Conservation (phyloP, 2,113 vertebrate species). For the Artemisiospiza belli region DNA sequence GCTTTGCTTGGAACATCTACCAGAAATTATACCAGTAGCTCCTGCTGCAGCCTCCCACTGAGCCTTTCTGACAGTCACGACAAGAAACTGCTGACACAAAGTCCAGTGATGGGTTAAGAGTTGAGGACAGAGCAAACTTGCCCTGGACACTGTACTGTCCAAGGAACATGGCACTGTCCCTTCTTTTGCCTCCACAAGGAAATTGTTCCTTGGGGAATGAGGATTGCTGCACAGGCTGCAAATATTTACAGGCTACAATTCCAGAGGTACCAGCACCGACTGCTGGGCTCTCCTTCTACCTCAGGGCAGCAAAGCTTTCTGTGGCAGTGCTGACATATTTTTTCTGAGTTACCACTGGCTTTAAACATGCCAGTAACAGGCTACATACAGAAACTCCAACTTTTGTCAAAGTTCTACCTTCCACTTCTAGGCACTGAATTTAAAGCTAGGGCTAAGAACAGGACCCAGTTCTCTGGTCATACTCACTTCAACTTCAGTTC, state of each 20-base stretch:
- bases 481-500: slow-evolving; percentile 95
- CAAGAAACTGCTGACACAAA: neutral
- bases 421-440: neutral
- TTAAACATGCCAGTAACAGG: neutral
- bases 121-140: neutral
- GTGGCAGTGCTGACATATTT: neutral
- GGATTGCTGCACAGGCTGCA: accelerated
- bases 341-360: neutral
- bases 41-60: slow-evolving; percentile 8
- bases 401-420: neutral
- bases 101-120: neutral
- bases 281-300: neutral
- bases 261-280: neutral
- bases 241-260: neutral
- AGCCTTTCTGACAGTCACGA: neutral
- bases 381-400: neutral
- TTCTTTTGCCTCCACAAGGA: neutral
- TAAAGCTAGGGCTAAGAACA: neutral
- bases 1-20: neutral
- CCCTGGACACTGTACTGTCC: neutral
- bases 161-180: neutral
- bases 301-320: neutral
- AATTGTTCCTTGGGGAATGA: neutral
- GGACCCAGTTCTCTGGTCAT: neutral
- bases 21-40: neutral